A percentile compares a stretch with the other conserved stretches of the same genome.
Evolutionary conservation across 2,888 invertebrate species (phyloP).

Genomic region (Platypus cylindrus): DNA sequence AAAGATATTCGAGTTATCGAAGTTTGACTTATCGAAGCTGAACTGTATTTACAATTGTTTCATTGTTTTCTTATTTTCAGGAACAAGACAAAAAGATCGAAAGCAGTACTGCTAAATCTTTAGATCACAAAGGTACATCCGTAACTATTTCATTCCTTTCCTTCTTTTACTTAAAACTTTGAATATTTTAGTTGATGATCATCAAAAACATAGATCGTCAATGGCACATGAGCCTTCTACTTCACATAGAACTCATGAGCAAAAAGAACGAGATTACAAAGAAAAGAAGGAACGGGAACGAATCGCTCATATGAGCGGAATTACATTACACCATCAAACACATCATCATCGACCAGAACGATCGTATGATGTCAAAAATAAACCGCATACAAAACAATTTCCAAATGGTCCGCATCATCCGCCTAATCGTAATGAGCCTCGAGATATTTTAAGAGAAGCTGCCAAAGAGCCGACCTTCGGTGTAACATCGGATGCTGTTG

Average conservation of each 20-base stretch:
- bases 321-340: conserved; percentile 17
- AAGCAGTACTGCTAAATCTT: conserved; percentile 4
- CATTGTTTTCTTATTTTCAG: conserved; percentile 5
- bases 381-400: conserved; percentile 24
- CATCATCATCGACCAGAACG: conserved; percentile 20
- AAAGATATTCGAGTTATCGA: too few relatives aligned
- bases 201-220: conserved; percentile 29
- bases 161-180: neutral
- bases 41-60: neutral
- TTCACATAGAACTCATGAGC: conserved; percentile 35
- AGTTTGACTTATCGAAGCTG: neutral
- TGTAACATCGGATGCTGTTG: conserved; percentile 19
- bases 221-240: conserved; percentile 25
- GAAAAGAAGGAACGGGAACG: conserved; percentile 52
- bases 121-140: conserved; percentile 13
- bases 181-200: conserved; percentile 18
- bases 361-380: conserved; percentile 28
- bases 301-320: conserved; percentile 32
- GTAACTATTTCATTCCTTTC: conserved; percentile 5
- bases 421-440: conserved; percentile 21
- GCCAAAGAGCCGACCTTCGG: conserved; percentile 26
- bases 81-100: conserved; percentile 11
- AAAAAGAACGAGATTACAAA: conserved; percentile 46
- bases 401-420: conserved; percentile 14
- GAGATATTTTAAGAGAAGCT: conserved; percentile 30